Percentiles rank a stretch among this genome's conserved stretches.
phyloP scores from a whole-genome alignment of 2,797 vertebrate species.

The Acrocephalus scirpaceus region DNA sequence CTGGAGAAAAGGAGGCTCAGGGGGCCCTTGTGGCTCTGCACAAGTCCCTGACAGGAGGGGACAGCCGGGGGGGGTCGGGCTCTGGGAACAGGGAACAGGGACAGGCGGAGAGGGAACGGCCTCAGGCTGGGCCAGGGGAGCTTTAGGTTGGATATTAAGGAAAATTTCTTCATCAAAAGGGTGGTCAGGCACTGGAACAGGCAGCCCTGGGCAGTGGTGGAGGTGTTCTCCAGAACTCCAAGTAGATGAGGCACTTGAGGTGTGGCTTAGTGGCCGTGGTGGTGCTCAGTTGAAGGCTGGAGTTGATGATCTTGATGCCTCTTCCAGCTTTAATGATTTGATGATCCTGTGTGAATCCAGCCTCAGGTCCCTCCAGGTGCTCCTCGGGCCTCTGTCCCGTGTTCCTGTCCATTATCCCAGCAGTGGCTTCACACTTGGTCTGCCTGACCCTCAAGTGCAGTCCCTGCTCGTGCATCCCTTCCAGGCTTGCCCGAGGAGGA shows the following conservation, averaged over 20 bases:
- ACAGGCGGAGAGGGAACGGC: background rate
- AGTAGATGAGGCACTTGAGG: background rate
- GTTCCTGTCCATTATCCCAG: background rate
- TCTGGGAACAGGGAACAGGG: background rate
- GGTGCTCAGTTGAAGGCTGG: background rate
- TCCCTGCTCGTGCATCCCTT: accelerated
- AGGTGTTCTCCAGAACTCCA: background rate
- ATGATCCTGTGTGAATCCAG: background rate
- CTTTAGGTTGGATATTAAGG: accelerated
- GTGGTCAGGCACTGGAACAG: background rate
- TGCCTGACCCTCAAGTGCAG: accelerated
- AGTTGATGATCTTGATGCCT: background rate
- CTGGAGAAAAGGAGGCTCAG: background rate
- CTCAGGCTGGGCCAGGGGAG: background rate
- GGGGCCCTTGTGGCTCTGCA: background rate
- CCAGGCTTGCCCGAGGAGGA: accelerated
- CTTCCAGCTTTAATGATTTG: background rate
- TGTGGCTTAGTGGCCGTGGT: background rate
- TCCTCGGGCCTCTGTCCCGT: accelerated
- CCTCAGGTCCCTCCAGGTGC: background rate
- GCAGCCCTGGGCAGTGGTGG: background rate
- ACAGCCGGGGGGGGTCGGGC: background rate
- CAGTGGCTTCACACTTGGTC: accelerated
- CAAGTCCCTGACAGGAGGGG: background rate
- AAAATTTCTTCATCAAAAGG: background rate